Base-by-base conservation (phyloP, 2,113 vertebrate genomes). In the Caloenas nicobarica region DNA sequence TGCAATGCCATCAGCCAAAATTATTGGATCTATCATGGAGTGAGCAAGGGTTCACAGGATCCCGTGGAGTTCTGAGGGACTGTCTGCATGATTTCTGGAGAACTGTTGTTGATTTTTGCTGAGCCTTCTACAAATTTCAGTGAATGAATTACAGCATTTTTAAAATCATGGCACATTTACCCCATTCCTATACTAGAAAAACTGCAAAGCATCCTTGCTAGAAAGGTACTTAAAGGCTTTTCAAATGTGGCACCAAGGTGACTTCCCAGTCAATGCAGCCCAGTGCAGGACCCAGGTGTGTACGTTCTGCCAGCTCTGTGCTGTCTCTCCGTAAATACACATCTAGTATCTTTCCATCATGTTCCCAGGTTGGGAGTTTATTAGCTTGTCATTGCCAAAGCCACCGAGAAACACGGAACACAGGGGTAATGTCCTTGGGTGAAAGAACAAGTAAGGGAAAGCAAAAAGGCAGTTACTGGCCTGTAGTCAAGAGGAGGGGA, bases 1-100 rank as follows among this genome's bases (percentile, higher is more conserved):
- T 96, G 91, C 82, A 93, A 33, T 34, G 84, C 54, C 77, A 93
- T 74, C 87, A 96, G 92, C 85, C 83, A 95, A 82, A 96, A 87
- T 86, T 61, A 93, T 53, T 86, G 48, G 81, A 56, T 90, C 86
- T 96, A 22, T 78, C 86, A 66, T 6, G 40, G 88, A 81, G 66
- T 1, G 5, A 85, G 58, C 5, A 38, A 89, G 40, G 80, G 80
- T 89, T 95, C 87, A 69, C 62, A 83, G 92, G 88, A 86, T 40
- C 77, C 94, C 58, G 78, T 23, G 42, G 73, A 72, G 78, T 57
- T 78, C 89, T 53, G 33, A 79, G 79, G 60, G 51, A 74, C 60
- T 78, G 70, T 36, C n/a, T 64, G 65, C 71, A 56, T 15, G 81
- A 95, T 86, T 91, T 91, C 88, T 77, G 58, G 46, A 57, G 79